A percentile compares a stretch with the other conserved stretches of the same genome.
These are phyloP conservation scores for Ephydatia muelleri DNA, from an alignment of 37 sponge, comb jelly and placozoan genomes.

Conservation along the genomic window DNA sequence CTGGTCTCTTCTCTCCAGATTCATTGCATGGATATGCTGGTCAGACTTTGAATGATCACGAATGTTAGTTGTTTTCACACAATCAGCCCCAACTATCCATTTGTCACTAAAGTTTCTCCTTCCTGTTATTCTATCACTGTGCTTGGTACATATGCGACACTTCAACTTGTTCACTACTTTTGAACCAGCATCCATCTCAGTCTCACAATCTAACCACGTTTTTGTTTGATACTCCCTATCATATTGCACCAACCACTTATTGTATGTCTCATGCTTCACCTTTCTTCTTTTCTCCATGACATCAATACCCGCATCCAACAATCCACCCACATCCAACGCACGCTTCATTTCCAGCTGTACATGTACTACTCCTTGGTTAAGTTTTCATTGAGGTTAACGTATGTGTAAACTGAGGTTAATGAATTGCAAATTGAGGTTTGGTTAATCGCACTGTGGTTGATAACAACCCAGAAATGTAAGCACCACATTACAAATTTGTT, in stretches of 20 bases:
- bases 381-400: constrained; percentile 6
- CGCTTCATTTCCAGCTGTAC: not conserved
- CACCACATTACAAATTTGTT: not conserved
- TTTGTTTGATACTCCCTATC: not conserved
- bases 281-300: constrained; percentile 3
- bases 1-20: constrained; percentile 46
- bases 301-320: constrained; percentile 2
- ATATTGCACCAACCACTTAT: constrained; percentile 3
- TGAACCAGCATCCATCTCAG: not conserved
- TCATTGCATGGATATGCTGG: constrained; percentile 61
- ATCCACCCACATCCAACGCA: not conserved
- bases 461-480: not conserved
- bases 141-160: constrained; percentile 43
- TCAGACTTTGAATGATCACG: constrained; percentile 55
- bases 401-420: constrained; percentile 9
- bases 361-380: not conserved
- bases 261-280: not conserved
- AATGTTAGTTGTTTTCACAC: constrained; percentile 50
- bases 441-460: not conserved
- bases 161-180: constrained; percentile 41
- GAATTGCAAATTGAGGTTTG: not conserved
- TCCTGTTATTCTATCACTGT: constrained; percentile 16
- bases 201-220: constrained; percentile 11
- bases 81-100: constrained; percentile 62
- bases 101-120: constrained; percentile 53